Evolutionary conservation across 2,888 invertebrate genomes (phyloP).

Genomic region (Andrena trimmerana): DNA sequence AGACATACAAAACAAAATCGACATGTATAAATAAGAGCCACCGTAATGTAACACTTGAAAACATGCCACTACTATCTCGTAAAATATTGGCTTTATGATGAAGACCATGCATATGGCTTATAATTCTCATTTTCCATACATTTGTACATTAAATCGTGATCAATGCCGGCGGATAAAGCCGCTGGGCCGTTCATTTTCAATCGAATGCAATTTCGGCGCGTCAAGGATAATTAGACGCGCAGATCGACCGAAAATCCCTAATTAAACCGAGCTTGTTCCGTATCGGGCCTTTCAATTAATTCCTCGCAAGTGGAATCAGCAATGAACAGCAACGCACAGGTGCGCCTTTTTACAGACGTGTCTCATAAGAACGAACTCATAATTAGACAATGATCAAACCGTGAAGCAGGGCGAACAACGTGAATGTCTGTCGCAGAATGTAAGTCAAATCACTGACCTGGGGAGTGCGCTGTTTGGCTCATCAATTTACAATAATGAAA

Average conservation of each 20-base stretch:
- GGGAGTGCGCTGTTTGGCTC: no score
- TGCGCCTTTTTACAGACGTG: conserved; percentile 67
- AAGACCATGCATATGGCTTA: no score
- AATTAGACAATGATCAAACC: conserved; percentile 58
- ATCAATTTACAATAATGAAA: no score
- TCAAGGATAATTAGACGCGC: conserved; percentile 28
- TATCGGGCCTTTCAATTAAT: conserved; percentile 64
- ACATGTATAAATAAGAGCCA: no score
- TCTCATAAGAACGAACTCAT: conserved; percentile 63
- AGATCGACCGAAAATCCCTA: conserved; percentile 43
- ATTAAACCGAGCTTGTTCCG: conserved; percentile 21
- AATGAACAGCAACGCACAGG: conserved; percentile 27
- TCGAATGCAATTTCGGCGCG: conserved; percentile 15
- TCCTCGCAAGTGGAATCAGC: conserved; percentile 36
- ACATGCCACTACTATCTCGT: no score
- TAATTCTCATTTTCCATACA: not conserved
- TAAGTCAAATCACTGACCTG: no score
- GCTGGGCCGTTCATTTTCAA: conserved; percentile 12
- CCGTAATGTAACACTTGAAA: no score
- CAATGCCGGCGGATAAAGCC: not conserved
- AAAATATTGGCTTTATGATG: no score
- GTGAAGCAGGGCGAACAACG: conserved; percentile 15
- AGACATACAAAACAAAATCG: no score
- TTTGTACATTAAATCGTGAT: not conserved
- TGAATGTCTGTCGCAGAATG: conserved; percentile 3